These are phyloP conservation scores for Pinctada fucata DNA, from an alignment of 2,888 invertebrate genomes.

Conservation along the genomic window DNA sequence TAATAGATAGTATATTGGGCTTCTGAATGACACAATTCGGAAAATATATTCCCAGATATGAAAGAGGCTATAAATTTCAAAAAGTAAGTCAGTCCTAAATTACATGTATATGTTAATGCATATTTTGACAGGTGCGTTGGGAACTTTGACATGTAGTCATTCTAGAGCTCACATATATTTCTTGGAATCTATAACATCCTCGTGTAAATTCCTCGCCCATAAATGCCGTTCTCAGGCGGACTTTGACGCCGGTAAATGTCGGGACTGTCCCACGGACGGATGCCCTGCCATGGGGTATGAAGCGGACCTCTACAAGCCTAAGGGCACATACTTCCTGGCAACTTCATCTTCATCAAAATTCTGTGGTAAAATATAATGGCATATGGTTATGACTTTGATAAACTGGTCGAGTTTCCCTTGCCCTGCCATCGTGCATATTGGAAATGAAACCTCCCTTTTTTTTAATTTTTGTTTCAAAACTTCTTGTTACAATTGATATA, in stretches of 20 bases:
- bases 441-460: too few species aligned
- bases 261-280: constrained; percentile 54
- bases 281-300: constrained; percentile 66
- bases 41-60: too few species aligned
- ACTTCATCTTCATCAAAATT: constrained; percentile 55
- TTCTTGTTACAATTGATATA: too few species aligned
- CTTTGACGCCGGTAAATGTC: constrained; percentile 59
- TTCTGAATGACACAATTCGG: too few species aligned
- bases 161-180: constrained; percentile 48
- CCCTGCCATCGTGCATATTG: too few species aligned
- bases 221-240: constrained; percentile 44
- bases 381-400: too few species aligned
- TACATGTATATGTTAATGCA: too few species aligned
- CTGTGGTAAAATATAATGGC: constrained; percentile 54
- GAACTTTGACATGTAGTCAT: constrained; percentile 59
- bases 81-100: too few species aligned
- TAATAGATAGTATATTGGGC: too few species aligned
- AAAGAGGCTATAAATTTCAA: too few species aligned
- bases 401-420: too few species aligned
- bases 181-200: constrained; percentile 58
- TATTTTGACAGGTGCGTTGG: constrained; percentile 32
- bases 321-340: constrained; percentile 60
- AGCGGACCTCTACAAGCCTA: constrained; percentile 44
- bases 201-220: constrained; percentile 56
- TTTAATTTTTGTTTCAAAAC: too few species aligned